Conservation (phyloP, 2,888 invertebrate genomes). For the Iselma pallidipennis region DNA sequence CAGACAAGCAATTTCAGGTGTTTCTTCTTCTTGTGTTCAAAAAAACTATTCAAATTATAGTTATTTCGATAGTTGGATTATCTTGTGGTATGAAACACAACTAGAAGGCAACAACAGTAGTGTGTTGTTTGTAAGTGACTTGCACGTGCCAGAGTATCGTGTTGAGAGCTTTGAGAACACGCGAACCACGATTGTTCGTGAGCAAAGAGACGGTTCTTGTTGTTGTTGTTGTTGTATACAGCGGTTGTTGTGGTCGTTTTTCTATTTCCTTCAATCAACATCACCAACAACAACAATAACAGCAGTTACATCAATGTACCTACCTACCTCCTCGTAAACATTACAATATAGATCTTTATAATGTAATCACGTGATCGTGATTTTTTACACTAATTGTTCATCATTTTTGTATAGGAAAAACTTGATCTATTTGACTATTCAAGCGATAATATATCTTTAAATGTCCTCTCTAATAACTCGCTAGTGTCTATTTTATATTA, state of each 20-base stretch:
- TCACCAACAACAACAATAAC: background rate
- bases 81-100: background rate
- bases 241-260: slow-evolving; percentile 36
- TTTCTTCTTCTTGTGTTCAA: too few species aligned
- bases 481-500: too few species aligned
- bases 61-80: background rate
- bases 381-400: background rate
- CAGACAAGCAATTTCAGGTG: background rate
- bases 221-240: slow-evolving; percentile 32
- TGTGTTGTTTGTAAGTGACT: slow-evolving; percentile 34
- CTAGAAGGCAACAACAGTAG: slow-evolving; percentile 36
- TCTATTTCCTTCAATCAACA: slow-evolving; percentile 34
- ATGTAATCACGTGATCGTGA: background rate
- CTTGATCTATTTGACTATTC: too few species aligned
- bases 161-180: slow-evolving; percentile 41
- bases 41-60: background rate
- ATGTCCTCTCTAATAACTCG: too few species aligned
- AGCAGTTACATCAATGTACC: background rate
- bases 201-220: slow-evolving; percentile 38
- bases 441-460: too few species aligned
- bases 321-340: background rate
- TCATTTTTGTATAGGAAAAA: too few species aligned
- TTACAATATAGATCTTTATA: background rate
- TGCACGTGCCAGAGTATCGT: slow-evolving; percentile 45
- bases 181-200: slow-evolving; percentile 49